Base-by-base conservation (phyloP, 2,888 invertebrate genomes). In the Alitta virens region DNA sequence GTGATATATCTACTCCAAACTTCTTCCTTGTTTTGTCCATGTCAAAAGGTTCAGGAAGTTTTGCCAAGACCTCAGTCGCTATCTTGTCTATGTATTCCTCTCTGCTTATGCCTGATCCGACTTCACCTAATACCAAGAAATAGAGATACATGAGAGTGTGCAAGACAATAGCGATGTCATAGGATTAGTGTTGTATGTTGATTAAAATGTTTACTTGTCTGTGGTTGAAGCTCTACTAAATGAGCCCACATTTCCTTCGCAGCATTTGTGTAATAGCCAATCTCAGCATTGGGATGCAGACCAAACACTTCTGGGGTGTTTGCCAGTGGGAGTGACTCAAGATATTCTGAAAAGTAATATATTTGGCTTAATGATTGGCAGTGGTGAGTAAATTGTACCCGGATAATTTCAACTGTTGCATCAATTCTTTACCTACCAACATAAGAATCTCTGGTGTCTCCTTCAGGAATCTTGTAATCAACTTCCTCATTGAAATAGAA, bases 271-370 rank as follows among this genome's bases (percentile, higher is more conserved):
- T 93, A 94, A 84, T 94, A 94, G 7, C 92, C 92, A 77, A 94
- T 94, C 86, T 95, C 94, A 0, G 94, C 94, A 84, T 95, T 95
- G n/a, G 92, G 89, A 83, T 95, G 93, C 56, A 95, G 84, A 9
- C 95, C 95, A 84, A 94, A 93, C 60, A 94, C 92, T 79, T 92
- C 92, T 1, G 94, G 94, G 14, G 90, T 89, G 81, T 93, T 94
- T 23, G 88, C 87, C 63, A 94, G 81, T 0, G 94, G 94, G 46
- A 94, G 84, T 53, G 86, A 85, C 77, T 94, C 92, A 74, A 95
- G 90, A 76, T 86, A 88, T 50, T 86, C 91, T 91, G 79, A 5
- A 71, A 46, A 12, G n/a, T n/a, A n/a, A n/a, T n/a, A n/a, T n/a
- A n/a, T n/a, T n/a, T n/a, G n/a, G n/a, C n/a, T n/a, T n/a, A n/a